These are phyloP conservation scores for Asbolus verrucosus DNA, from an alignment of 1,140 invertebrate genomes.

Conservation along the genomic window DNA sequence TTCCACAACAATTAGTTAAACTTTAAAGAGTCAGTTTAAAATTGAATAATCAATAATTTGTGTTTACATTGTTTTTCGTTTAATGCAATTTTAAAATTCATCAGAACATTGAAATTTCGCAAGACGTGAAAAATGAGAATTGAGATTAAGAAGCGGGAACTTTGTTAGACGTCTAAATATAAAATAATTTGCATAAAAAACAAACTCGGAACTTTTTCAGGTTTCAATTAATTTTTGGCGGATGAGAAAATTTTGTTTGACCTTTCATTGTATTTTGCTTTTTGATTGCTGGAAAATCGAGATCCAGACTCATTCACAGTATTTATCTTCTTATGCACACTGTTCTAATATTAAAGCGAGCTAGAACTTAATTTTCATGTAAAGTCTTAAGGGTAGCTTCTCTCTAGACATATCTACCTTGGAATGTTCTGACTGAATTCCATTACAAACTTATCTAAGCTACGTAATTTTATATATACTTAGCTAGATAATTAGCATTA, in stretches of 20 bases:
- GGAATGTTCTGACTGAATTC: too few relatives aligned
- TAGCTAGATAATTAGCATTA: constrained; percentile 9
- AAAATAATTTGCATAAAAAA: constrained; percentile 28
- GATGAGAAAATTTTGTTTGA: neutral
- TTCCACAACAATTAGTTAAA: constrained; percentile 7
- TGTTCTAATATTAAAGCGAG: too few relatives aligned
- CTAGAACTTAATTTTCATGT: too few relatives aligned
- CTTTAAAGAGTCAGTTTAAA: constrained; percentile 1
- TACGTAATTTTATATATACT: neutral
- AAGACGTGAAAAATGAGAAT: neutral
- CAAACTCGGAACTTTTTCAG: constrained; percentile 12
- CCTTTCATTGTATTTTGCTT: too few relatives aligned
- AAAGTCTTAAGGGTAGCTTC: too few relatives aligned
- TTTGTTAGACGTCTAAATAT: constrained; percentile 2
- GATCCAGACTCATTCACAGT: too few relatives aligned
- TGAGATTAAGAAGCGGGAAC: constrained; percentile 9
- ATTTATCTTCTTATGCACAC: too few relatives aligned
- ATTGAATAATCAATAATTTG: constrained; percentile 19
- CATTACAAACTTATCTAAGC: too few relatives aligned
- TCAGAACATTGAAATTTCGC: constrained; percentile 2
- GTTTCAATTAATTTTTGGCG: constrained; percentile 8
- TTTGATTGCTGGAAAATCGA: too few relatives aligned
- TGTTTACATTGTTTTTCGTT: constrained; percentile 6
- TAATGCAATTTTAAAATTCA: constrained; percentile 33
- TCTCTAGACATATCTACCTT: too few relatives aligned